Evolutionary conservation across 2,888 invertebrate species (phyloP), one percentile per base, ranked within the genome.

Genomic region (Cactoblastis cactorum): DNA sequence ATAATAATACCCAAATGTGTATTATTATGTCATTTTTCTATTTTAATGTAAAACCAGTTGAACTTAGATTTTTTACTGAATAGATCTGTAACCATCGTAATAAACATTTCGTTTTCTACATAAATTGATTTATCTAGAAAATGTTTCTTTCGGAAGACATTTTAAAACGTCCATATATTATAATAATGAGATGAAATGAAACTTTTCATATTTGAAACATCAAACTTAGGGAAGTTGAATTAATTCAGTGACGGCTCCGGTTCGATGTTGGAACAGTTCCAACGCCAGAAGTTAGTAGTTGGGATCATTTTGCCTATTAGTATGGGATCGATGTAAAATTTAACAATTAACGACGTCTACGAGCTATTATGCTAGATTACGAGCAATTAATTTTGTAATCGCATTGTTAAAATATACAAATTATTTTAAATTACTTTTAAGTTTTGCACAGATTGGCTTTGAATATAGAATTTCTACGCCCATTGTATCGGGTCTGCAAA

Each of bases 351-450:
- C 3, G 14, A 14, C 24, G 14, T 37, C 22, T 22, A n/a, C 2
- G 45, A n/a, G 17, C 18, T 33, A 45, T 45, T 45, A 9, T 35
- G 35, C 22, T 37, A 38, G 15, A 14, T 37, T 14, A 37, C 38
- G 24, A 15, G 6, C 17, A 38, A 38, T 37, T 38, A 18, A 14
- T 17, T 37, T 28, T 15, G 1, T 24, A 47, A 48, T 37, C 28
- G 38, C 22, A 37, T 38, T 24, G 24, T 28, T 37, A n/a, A 35
- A 24, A 17, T 24, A 6, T 2, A 22, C 15, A 37, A 48, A 38
- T 48, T 37, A 47, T 22, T 38, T 46, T 46, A 46, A 37, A 24
- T 48, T 38, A 37, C 24, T 24, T 48, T 37, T 47, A 2, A 18
- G 19, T 24, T 34, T n/a, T 14, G 9, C n/a, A 37, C 24, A 24